Evolutionary conservation across 2,113 vertebrate genomes (phyloP), one percentile per base, ranked within the genome.

Genomic region (Pontoporia blainvillei): DNA sequence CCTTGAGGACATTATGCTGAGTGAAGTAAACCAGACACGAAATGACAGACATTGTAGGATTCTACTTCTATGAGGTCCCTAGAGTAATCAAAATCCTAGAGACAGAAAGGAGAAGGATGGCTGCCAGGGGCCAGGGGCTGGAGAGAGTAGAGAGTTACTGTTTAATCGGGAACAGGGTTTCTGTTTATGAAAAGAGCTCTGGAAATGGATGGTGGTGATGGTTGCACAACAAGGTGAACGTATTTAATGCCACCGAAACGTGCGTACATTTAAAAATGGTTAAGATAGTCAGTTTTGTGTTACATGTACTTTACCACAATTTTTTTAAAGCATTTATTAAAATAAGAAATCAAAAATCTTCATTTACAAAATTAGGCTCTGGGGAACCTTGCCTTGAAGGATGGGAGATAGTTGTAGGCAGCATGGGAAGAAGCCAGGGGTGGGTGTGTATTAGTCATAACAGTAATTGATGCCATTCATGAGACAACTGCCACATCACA

Each of bases 181-280:
- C 13, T 3, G 0, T 4, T 67, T 20, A 11, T 11, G 54, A n/a
- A 27, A 52, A 8, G 66, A 23, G 0, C 9, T n/a, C 75, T 36
- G 85, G 5, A 2, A 34, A 3, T 20, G 10, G 52, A 13, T 1
- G 10, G 39, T 21, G 13, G 5, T 6, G 20, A 18, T 18, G 75
- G 54, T 13, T 4, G 20, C 27, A 13, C 34, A 8, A 3, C 31
- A 12, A 1, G 1, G 31, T 27, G 52, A 15, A 10, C 8, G 7
- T 3, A 0, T 3, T 23, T 12, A 34, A 5, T 69, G 21, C 34
- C 59, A 8, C 14, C 15, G 59, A 59, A 15, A 9, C 0, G 0
- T 8, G 14, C 3, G 0, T 8, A 20, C 34, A 41, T 9, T n/a
- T 6, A 27, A 23, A 36, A 49, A 34, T 14, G 81, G 41, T 34